Evolutionary conservation across 92 coral and sea anemone genomes (phyloP), one percentile per base, ranked within the genome.

Genomic region (Epizoanthus fatuus): DNA sequence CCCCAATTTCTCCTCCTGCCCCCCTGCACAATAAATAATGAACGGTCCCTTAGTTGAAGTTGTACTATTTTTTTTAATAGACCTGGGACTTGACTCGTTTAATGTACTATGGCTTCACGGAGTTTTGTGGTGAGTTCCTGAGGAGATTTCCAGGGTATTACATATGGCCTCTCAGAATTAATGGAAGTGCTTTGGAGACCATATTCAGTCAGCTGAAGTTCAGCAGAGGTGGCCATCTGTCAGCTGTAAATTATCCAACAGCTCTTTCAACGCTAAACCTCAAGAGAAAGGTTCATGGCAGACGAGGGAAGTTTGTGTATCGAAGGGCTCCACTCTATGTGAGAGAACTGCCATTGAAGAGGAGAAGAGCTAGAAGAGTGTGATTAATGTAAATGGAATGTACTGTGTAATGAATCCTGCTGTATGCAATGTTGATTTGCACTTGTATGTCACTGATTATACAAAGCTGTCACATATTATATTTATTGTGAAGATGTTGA

Each of bases 11-110:
- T n/a, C n/a, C n/a, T n/a, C n/a, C n/a, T n/a, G n/a, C n/a, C n/a
- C n/a, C n/a, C n/a, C n/a, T n/a, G n/a, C n/a, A n/a, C n/a, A n/a
- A n/a, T n/a, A n/a, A n/a, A n/a, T n/a, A n/a, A n/a, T n/a, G n/a
- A n/a, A n/a, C n/a, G n/a, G n/a, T n/a, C n/a, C n/a, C n/a, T 40
- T 40, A 40, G 45, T 40, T 40, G 45, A 40, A 40, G 4, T 66
- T 3, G 3, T 3, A 6, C 4, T 0, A 4, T 66, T 66, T 5
- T 66, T 38, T 20, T 20, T 42, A 22, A 0, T 20, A 72, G 78
- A 72, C 78, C 32, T 72, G 78, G 78, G 78, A 72, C 40, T 44
- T 72, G 78, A 72, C 78, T 39, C 47, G 78, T 5, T 54, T 72
- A 2, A 72, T 72, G 78, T 72, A 72, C 32, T 37, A 72, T 22